These are phyloP conservation scores for Drosophila baimaii DNA, from an alignment of 1,140 invertebrate genomes.

Conservation along the genomic window DNA sequence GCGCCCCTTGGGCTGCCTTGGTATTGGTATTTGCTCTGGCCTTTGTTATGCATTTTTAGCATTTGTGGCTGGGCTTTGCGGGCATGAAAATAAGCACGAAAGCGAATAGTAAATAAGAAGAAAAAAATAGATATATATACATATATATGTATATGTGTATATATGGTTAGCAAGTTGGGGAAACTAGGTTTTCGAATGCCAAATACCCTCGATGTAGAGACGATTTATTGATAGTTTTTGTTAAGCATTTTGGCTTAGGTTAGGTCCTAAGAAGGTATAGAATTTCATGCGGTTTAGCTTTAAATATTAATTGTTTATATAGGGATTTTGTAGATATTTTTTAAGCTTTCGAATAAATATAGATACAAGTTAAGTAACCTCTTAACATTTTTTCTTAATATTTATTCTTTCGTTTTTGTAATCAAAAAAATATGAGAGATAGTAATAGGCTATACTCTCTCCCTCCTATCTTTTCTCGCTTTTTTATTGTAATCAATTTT, in stretches of 20 bases:
- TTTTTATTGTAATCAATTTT: not conserved
- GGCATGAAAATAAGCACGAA: slow-evolving; percentile 51
- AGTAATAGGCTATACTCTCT: no score
- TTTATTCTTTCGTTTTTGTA: no score
- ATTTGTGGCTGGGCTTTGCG: slow-evolving; percentile 29
- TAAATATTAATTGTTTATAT: no score
- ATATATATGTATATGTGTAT: no score
- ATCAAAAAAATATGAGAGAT: no score
- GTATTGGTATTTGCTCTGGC: slow-evolving; percentile 41
- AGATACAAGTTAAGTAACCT: not conserved
- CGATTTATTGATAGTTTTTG: not conserved
- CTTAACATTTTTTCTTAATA: no score
- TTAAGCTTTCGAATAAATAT: not conserved
- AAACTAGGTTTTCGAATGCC: slow-evolving; percentile 5
- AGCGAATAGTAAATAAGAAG: slow-evolving; percentile 23
- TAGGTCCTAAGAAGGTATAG: not conserved
- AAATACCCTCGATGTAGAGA: slow-evolving; percentile 1
- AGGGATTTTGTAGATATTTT: no score
- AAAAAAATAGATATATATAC: slow-evolving; percentile 23
- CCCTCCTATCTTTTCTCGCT: no score
- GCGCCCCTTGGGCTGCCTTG: not conserved
- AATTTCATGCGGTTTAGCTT: not conserved
- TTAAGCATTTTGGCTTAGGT: no score
- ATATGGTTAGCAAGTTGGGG: slow-evolving; percentile 11
- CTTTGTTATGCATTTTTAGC: slow-evolving; percentile 71